Conservation (phyloP, 2,113 vertebrate species). For the Phocoena sinus region DNA sequence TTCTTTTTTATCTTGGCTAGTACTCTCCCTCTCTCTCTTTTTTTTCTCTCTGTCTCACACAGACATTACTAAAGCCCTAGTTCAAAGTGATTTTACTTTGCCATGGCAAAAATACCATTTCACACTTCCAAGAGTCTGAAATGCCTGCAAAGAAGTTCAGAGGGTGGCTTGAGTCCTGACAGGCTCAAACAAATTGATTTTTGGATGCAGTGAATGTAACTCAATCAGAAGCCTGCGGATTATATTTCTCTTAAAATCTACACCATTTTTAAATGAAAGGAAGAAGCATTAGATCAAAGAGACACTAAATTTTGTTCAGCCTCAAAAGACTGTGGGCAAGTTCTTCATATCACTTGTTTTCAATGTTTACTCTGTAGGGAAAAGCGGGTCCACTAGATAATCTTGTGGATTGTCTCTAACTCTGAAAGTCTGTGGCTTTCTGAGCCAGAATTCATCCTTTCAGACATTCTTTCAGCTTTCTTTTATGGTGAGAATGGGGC, state of each 20-base stretch:
- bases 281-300: constrained; percentile 23
- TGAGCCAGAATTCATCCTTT: neutral
- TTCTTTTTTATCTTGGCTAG: neutral
- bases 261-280: constrained; percentile 33
- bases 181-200: neutral
- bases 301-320: neutral
- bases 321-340: neutral
- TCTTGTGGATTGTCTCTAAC: neutral
- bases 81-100: constrained; percentile 15
- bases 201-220: neutral
- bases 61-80: neutral
- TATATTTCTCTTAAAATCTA: constrained; percentile 20
- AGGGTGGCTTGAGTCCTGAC: neutral
- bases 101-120: neutral
- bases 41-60: neutral
- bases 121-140: neutral
- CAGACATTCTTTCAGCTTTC: neutral
- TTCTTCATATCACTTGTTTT: neutral
- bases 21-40: neutral
- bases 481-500: neutral
- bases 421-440: neutral
- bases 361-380: neutral
- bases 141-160: neutral
- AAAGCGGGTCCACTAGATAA: neutral
- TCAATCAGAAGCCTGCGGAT: neutral